A percentile compares a stretch with the other conserved stretches of the same genome.
phyloP scores from a whole-genome alignment of 1,140 invertebrate species.

The Pygmarrhopalites habei region DNA sequence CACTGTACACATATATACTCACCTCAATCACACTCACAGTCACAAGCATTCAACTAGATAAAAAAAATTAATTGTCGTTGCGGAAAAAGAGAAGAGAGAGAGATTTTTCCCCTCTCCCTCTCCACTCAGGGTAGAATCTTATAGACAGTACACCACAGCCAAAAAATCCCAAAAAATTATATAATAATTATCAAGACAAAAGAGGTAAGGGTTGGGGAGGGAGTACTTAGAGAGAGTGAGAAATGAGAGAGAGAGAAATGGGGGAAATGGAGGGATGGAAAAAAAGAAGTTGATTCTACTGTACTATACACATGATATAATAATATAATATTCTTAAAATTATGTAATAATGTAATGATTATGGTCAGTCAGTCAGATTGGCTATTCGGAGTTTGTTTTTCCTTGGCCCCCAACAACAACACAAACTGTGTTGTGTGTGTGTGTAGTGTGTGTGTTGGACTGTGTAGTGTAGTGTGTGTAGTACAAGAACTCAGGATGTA shows the following conservation, averaged over 20 bases:
- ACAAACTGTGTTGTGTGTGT: too few species aligned
- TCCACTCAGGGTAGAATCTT: too few species aligned
- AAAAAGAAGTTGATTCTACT: too few species aligned
- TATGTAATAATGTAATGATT: too few species aligned
- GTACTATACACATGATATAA: too few species aligned
- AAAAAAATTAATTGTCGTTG: background rate
- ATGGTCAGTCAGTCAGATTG: slow-evolving; percentile 17
- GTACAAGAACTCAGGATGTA: too few species aligned
- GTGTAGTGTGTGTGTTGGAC: too few species aligned
- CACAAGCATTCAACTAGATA: background rate
- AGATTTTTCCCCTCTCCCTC: too few species aligned
- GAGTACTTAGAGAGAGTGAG: too few species aligned
- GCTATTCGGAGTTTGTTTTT: background rate
- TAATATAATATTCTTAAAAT: too few species aligned
- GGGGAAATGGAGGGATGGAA: background rate
- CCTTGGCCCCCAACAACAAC: too few species aligned
- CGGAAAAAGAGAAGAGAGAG: background rate
- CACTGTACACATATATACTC: background rate
- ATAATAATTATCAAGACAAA: background rate
- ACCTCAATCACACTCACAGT: background rate
- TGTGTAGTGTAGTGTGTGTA: too few species aligned
- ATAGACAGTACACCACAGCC: background rate
- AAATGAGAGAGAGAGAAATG: background rate
- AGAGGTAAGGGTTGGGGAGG: background rate
- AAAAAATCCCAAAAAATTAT: slow-evolving; percentile 1